These are phyloP conservation scores for Limonius californicus DNA, from an alignment of 1,140 invertebrate species.

Conservation along the genomic window DNA sequence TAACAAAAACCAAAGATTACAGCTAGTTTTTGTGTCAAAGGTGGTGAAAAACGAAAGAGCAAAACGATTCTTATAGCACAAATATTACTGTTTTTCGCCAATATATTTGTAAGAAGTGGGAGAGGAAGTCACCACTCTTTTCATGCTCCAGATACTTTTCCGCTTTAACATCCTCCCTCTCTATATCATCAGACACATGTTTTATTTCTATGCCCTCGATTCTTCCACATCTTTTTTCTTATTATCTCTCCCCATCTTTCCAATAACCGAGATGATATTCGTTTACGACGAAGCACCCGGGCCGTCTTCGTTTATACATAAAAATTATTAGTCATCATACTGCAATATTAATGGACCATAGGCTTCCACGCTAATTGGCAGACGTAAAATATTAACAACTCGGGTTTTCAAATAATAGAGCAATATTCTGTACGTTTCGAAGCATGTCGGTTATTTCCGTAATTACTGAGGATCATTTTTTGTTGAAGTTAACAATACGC, in stretches of 20 bases:
- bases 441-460: background rate
- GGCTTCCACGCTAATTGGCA: constrained; percentile 8
- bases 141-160: constrained; percentile 34
- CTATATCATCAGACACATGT: constrained; percentile 38
- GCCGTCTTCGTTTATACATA: constrained; percentile 17
- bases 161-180: constrained; percentile 28
- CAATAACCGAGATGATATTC: constrained; percentile 21
- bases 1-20: background rate
- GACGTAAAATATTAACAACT: constrained; percentile 11
- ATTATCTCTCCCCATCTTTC: constrained; percentile 25
- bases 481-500: too few relatives aligned
- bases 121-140: constrained; percentile 34
- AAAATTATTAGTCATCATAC: constrained; percentile 23
- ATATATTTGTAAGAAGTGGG: constrained; percentile 11
- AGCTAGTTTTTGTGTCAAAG: background rate
- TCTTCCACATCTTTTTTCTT: constrained; percentile 23
- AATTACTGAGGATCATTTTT: too few relatives aligned
- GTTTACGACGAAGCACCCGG: constrained; percentile 19
- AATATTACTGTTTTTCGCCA: constrained; percentile 13
- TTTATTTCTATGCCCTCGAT: constrained; percentile 30
- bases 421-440: background rate
- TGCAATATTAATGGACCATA: constrained; percentile 12
- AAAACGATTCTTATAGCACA: constrained; percentile 4
- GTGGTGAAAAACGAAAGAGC: background rate
- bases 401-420: background rate